Conservation (phyloP, 2,797 vertebrate genomes). For the Anguilla obscura region DNA sequence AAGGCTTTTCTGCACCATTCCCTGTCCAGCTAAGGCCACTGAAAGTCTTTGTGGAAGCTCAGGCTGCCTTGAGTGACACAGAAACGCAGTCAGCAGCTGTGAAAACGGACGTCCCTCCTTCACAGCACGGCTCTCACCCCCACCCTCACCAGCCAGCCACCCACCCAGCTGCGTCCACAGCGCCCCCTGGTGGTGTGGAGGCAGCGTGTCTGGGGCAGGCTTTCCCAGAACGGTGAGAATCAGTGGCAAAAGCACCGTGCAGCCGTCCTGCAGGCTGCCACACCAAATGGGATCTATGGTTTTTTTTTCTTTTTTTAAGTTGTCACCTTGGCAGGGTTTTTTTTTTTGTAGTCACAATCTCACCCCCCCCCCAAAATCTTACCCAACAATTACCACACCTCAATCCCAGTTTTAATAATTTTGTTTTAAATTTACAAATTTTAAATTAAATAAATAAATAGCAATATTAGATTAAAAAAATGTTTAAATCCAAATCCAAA, state of each 20-base stretch:
- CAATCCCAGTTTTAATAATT: constrained; percentile 40
- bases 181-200: not conserved
- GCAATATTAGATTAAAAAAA: constrained; percentile 65
- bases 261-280: constrained; percentile 30
- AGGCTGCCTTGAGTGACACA: not conserved
- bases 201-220: not conserved
- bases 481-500: constrained; percentile 51
- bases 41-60: constrained; percentile 23
- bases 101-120: not conserved
- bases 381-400: constrained; percentile 55
- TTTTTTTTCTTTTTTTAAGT: constrained; percentile 68
- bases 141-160: constrained; percentile 21
- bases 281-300: constrained; percentile 51
- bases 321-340: constrained; percentile 54
- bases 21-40: constrained; percentile 17
- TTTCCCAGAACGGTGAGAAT: not conserved
- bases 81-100: constrained; percentile 7
- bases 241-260: not conserved
- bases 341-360: constrained; percentile 32
- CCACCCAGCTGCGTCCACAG: constrained; percentile 41
- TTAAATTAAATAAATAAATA: constrained; percentile 66
- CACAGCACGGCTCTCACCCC: constrained; percentile 32
- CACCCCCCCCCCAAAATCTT: constrained; percentile 43
- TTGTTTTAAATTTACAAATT: constrained; percentile 50
- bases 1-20: not conserved